Conservation (phyloP, 2,888 invertebrate genomes). For the Epinotia demarniana region DNA sequence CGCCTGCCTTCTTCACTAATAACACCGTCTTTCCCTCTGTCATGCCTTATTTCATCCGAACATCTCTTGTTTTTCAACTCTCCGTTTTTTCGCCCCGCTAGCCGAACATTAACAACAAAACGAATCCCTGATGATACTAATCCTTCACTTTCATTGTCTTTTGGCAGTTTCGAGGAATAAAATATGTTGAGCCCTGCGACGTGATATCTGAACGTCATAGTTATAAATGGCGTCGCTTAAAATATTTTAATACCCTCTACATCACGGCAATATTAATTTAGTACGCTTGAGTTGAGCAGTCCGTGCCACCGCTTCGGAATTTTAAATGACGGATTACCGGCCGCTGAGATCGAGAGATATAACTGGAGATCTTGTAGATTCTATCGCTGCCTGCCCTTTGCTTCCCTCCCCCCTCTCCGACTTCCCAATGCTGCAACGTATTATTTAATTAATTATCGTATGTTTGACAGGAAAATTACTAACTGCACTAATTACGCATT, state of each 20-base stretch:
- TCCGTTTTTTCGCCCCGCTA: slow-evolving; percentile 68
- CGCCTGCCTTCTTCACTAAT: slow-evolving; percentile 78
- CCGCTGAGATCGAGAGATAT: slow-evolving; percentile 80
- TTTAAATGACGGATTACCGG: slow-evolving; percentile 83
- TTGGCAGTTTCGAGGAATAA: slow-evolving; percentile 84
- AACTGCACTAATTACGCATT: slow-evolving; percentile 38
- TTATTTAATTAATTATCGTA: slow-evolving; percentile 44
- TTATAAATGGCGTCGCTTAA: slow-evolving; percentile 84
- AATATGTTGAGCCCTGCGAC: slow-evolving; percentile 80
- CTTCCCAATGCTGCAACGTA: slow-evolving; percentile 39
- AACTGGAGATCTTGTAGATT: slow-evolving; percentile 71
- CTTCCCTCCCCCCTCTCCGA: slow-evolving; percentile 40
- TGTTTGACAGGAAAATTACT: slow-evolving; percentile 42
- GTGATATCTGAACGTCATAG: slow-evolving; percentile 81
- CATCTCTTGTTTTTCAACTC: slow-evolving; percentile 78
- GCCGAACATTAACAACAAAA: slow-evolving; percentile 80
- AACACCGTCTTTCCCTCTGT: slow-evolving; percentile 80
- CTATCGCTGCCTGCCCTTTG: slow-evolving; percentile 65
- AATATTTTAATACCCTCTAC: slow-evolving; percentile 84
- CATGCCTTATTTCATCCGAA: slow-evolving; percentile 79
- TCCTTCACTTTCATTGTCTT: slow-evolving; percentile 84
- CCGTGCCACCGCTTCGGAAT: slow-evolving; percentile 79
- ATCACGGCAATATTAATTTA: slow-evolving; percentile 83
- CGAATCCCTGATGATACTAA: slow-evolving; percentile 81
- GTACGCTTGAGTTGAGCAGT: slow-evolving; percentile 80